Evolutionary conservation across 1,140 invertebrate genomes (phyloP).

Genomic region (Coptotermes formosanus): DNA sequence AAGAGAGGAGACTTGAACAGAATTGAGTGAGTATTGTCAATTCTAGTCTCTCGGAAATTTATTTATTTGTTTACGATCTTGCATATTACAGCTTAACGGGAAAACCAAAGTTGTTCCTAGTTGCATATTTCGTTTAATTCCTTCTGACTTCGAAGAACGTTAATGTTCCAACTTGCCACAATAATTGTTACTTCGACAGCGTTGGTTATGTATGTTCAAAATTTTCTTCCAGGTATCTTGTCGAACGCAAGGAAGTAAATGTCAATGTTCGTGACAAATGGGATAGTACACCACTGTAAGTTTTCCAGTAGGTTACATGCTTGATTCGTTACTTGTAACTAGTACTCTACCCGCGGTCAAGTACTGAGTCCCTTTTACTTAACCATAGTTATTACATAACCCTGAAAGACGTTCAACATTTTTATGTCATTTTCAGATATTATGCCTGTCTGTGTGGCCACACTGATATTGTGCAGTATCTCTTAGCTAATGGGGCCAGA

Average conservation of each 20-base stretch:
- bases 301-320: slow-evolving; percentile 20
- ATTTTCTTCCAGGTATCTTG: slow-evolving; percentile 45
- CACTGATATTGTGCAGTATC: slow-evolving; percentile 52
- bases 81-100: too few relatives aligned
- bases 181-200: background rate
- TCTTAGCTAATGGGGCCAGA: slow-evolving; percentile 54
- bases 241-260: slow-evolving; percentile 55
- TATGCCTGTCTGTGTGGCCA: slow-evolving; percentile 61
- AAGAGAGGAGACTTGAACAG: background rate
- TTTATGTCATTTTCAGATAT: slow-evolving; percentile 47
- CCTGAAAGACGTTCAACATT: slow-evolving; percentile 6
- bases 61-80: too few relatives aligned
- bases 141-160: background rate
- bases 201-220: background rate
- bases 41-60: too few relatives aligned
- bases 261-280: slow-evolving; percentile 56
- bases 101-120: too few relatives aligned
- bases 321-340: too few relatives aligned
- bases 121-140: too few relatives aligned
- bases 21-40: background rate
- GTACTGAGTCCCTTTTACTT: background rate
- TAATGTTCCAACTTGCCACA: background rate
- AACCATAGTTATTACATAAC: background rate
- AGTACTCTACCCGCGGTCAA: background rate
- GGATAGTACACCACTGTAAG: slow-evolving; percentile 58